Evolutionary conservation across 2,113 vertebrate species (phyloP).

Genomic region (Phocoena sinus): DNA sequence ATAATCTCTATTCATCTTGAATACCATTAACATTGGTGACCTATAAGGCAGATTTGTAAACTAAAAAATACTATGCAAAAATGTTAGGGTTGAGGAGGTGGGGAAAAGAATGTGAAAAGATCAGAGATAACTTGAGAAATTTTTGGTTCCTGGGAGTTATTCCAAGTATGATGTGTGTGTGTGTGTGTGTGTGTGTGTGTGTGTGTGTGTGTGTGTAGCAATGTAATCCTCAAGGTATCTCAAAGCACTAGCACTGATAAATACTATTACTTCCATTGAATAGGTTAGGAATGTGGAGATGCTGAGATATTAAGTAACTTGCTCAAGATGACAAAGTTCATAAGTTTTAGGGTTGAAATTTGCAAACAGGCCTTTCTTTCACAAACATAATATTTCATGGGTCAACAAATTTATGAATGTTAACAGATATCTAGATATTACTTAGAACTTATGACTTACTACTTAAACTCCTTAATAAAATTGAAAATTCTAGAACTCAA

Average conservation of each 20-base stretch:
- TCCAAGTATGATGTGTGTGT: not conserved
- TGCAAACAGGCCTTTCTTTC: not conserved
- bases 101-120: not conserved
- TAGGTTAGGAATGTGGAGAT: not conserved
- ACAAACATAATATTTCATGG: not conserved
- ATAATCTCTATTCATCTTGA: not conserved
- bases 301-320: not conserved
- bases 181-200: not conserved
- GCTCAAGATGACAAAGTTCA: not conserved
- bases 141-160: not conserved
- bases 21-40: not conserved
- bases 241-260: not conserved
- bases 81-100: not conserved
- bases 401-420: not conserved
- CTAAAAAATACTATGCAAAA: not conserved
- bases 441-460: not conserved
- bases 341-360: not conserved
- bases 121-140: not conserved
- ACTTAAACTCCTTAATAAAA: not conserved
- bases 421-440: not conserved
- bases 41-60: not conserved
- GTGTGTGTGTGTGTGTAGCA: not conserved
- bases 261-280: not conserved
- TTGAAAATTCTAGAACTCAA: not conserved
- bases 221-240: not conserved